Conservation (phyloP, 2,113 vertebrate genomes). For the Prinia subflava region DNA sequence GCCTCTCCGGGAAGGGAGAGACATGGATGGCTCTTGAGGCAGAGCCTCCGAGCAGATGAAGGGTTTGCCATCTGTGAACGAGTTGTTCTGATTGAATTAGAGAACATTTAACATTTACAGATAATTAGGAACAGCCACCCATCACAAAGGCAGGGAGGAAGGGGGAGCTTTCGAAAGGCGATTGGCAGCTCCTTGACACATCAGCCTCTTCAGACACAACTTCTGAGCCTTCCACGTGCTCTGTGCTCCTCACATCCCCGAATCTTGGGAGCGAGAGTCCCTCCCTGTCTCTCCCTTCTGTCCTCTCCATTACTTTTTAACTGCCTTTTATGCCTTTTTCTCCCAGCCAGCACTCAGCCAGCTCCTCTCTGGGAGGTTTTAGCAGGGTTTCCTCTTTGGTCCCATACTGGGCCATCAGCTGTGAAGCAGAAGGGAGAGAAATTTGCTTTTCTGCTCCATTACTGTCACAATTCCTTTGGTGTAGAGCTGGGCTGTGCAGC, state of each 20-base stretch:
- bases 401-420: background rate
- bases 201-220: constrained; percentile 52
- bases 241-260: constrained; percentile 9
- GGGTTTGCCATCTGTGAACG: constrained; percentile 60
- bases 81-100: constrained; percentile 65
- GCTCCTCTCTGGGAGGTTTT: background rate
- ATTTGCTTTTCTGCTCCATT: background rate
- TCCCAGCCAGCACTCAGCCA: background rate
- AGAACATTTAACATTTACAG: constrained; percentile 62
- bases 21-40: constrained; percentile 2
- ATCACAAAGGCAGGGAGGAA: constrained; percentile 6
- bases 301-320: background rate
- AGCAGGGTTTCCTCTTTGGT: background rate
- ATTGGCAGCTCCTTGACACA: constrained; percentile 51
- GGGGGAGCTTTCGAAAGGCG: constrained; percentile 44
- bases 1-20: background rate
- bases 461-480: background rate
- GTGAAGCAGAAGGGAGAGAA: background rate
- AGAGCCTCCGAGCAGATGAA: constrained; percentile 41
- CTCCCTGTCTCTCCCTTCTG: background rate
- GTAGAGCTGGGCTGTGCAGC: background rate
- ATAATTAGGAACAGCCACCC: constrained; percentile 69
- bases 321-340: background rate
- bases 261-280: constrained; percentile 8
- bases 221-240: constrained; percentile 41